Evolutionary conservation across 30 jellyfish, hydroid and myxozoan species (phyloP).

Genomic region (Nemopilema nomurai): DNA sequence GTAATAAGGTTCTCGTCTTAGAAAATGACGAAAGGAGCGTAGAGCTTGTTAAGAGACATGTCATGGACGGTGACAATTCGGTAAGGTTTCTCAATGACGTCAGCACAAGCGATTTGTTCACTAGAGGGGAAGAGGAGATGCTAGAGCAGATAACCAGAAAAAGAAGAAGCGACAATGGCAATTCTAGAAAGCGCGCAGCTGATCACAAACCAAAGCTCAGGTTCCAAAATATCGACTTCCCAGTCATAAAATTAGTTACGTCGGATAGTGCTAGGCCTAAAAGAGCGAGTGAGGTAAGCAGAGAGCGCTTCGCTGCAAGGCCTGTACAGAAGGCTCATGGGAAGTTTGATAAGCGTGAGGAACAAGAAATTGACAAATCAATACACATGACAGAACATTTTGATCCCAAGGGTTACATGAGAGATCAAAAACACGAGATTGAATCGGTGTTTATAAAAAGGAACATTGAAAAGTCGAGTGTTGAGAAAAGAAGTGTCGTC

Average conservation of each 20-base stretch:
- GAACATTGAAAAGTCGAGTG: neutral
- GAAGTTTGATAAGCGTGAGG: neutral
- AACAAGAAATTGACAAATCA: neutral
- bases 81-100: conserved; percentile 51
- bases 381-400: neutral
- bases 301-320: neutral
- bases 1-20: neutral
- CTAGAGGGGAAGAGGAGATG: conserved; percentile 36
- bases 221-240: neutral
- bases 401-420: neutral
- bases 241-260: conserved; percentile 9
- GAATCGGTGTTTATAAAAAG: conserved; percentile 12
- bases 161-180: conserved; percentile 1
- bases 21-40: conserved; percentile 17
- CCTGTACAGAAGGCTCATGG: neutral
- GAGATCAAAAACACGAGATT: conserved; percentile 10
- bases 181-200: neutral
- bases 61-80: conserved; percentile 57
- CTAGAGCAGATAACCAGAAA: conserved; percentile 60
- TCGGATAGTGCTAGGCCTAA: conserved; percentile 3
- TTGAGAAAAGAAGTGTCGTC: conserved; percentile 51
- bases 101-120: conserved; percentile 36
- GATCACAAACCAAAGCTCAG: neutral
- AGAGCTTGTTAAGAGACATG: conserved; percentile 20
- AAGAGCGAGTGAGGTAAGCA: conserved; percentile 17